Conservation (phyloP, 1,140 invertebrate genomes). For the Micrasema longulum region DNA sequence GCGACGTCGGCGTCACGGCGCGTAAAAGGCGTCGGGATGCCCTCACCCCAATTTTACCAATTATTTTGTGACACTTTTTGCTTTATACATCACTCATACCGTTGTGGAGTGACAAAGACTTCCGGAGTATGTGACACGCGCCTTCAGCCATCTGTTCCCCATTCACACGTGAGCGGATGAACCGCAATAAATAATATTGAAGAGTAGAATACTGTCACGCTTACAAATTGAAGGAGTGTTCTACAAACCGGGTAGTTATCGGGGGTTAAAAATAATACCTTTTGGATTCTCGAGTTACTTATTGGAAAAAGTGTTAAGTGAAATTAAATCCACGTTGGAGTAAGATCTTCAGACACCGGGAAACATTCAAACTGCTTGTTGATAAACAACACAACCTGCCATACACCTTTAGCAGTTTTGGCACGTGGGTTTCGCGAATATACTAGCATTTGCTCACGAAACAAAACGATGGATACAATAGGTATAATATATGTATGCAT, state of each 20-base stretch:
- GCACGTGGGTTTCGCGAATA: too few species aligned
- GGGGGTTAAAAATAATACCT: neutral
- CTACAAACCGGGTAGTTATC: neutral
- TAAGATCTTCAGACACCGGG: too few species aligned
- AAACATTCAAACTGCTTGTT: too few species aligned
- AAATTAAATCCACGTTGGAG: too few species aligned
- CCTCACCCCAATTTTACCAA: slow-evolving; percentile 13
- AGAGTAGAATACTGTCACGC: neutral
- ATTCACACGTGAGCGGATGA: slow-evolving; percentile 7
- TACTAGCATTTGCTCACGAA: too few species aligned
- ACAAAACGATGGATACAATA: too few species aligned
- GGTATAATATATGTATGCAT: too few species aligned
- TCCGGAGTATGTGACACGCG: slow-evolving; percentile 31
- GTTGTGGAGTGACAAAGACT: slow-evolving; percentile 22
- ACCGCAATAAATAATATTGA: neutral
- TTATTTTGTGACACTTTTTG: slow-evolving; percentile 11
- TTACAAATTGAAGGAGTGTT: slow-evolving; percentile 15
- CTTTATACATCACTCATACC: slow-evolving; percentile 3
- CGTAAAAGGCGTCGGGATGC: neutral
- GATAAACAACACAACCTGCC: too few species aligned
- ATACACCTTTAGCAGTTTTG: too few species aligned
- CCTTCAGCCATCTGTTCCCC: slow-evolving; percentile 14
- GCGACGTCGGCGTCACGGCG: slow-evolving; percentile 15
- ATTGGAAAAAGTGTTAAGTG: too few species aligned
- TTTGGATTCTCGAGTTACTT: too few species aligned